Evolutionary conservation across 2,113 vertebrate species (phyloP), one percentile per base, ranked within the genome.

Genomic region (Platysteira castanea): DNA sequence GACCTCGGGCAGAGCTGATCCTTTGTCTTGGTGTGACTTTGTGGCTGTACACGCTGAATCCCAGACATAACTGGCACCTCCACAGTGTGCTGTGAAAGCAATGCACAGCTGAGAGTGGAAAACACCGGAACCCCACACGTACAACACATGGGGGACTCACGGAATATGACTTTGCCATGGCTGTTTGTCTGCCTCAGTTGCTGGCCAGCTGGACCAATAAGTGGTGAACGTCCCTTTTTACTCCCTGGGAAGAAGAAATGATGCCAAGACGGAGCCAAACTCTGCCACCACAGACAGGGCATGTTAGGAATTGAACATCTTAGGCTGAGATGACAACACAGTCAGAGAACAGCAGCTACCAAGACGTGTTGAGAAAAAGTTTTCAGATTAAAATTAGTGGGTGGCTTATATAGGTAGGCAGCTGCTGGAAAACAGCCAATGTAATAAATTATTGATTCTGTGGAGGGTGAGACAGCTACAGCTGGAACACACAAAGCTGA

Each of bases 71-170:
- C 23, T 30, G 44, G 9, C 17, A n/a, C 20, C 42, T 16, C 13
- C 39, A 27, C 63, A 11, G 11, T 1, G 16, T 20, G 20, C 33
- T 74, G 50, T 17, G 69, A 23, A 47, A 78, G 31, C 1, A 1
- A 2, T 23, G 26, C 21, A 9, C 37, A 61, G 50, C 13, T 84
- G 50, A 2, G 13, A 30, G 14, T 0, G 42, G 65, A 35, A n/a
- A 89, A 17, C n/a, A 30, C 31, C 12, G 50, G 46, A 41, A 33
- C 2, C 7, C 13, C 49, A 21, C 1, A 1, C 5, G 1, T 11
- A 15, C 21, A 4, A 20, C 17, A 16, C 21, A 30, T 0, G 0
- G 3, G 11, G 41, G 17, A 22, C 15, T 88, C 3, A 0, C 2
- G 1, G 50, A 46, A 21, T 26, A 6, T 3, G n/a, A 33, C 39